phyloP scores from a whole-genome alignment of 2,888 invertebrate species.

The Pseudolycoriella hygida region DNA sequence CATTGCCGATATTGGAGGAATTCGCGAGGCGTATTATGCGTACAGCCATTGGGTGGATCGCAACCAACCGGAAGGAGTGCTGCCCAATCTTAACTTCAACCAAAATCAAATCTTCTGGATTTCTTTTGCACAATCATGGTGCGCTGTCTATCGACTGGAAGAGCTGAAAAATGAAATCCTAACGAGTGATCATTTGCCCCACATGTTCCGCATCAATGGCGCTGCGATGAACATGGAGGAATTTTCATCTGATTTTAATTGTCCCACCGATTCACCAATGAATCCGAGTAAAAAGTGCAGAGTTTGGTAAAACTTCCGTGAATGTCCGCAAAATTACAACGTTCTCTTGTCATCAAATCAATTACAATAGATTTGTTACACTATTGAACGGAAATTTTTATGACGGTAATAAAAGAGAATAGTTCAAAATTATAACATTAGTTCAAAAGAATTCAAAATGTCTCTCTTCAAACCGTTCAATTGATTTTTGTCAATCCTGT shows the following conservation, averaged over 20 bases:
- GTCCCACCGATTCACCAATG: conserved; percentile 76
- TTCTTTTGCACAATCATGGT: conserved; percentile 76
- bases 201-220: conserved; percentile 72
- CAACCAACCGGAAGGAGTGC: conserved; percentile 42
- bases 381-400: too few species aligned
- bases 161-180: conserved; percentile 61
- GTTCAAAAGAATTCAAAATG: too few species aligned
- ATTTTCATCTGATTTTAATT: conserved; percentile 74
- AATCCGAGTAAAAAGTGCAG: conserved; percentile 80
- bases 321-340: too few species aligned
- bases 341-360: too few species aligned
- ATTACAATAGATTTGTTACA: too few species aligned
- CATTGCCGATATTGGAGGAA: conserved; percentile 87
- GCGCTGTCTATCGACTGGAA: conserved; percentile 54
- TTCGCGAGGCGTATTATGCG: conserved; percentile 77
- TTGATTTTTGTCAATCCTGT: too few species aligned
- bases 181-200: conserved; percentile 60
- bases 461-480: too few species aligned
- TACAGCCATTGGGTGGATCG: conserved; percentile 56
- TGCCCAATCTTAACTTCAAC: conserved; percentile 55
- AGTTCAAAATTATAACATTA: too few species aligned
- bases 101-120: conserved; percentile 67
- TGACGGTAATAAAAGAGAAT: too few species aligned
- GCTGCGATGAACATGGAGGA: conserved; percentile 86
- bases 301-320: conserved; percentile 85